Percentiles rank a stretch among this genome's conserved stretches.
Conservation (phyloP, 2,113 vertebrate genomes). For the Python bivittatus region DNA sequence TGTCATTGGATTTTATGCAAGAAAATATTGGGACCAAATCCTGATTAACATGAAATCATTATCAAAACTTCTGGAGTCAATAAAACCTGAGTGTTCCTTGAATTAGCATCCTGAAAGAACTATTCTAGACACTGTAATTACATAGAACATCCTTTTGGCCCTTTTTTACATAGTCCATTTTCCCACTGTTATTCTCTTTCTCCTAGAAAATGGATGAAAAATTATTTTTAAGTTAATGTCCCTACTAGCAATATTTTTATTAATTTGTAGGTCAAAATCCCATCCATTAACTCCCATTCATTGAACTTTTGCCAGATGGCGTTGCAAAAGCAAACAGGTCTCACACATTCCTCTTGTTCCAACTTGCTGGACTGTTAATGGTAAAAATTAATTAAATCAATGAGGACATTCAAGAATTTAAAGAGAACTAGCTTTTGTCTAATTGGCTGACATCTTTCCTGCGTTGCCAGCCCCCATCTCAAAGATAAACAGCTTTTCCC, state of each 20-base stretch:
- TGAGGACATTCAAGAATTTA: background rate
- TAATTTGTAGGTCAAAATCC: background rate
- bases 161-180: background rate
- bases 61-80: background rate
- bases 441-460: background rate
- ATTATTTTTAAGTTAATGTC: background rate
- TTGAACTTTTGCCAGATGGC: background rate
- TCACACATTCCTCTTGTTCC: background rate
- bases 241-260: background rate
- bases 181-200: background rate
- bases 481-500: background rate
- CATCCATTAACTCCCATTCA: background rate
- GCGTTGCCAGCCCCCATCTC: background rate
- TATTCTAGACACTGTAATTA: background rate
- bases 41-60: background rate
- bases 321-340: background rate
- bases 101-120: background rate
- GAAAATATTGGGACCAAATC: background rate
- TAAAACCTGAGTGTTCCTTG: background rate
- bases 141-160: background rate
- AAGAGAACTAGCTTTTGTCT: background rate
- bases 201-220: background rate
- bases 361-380: background rate
- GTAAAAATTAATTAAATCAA: background rate
- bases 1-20: conserved; percentile 2